A percentile compares a stretch with the other conserved stretches of the same genome.
phyloP scores from a whole-genome alignment of 2,888 invertebrate genomes.

The Dasysyrphus albostriatus region DNA sequence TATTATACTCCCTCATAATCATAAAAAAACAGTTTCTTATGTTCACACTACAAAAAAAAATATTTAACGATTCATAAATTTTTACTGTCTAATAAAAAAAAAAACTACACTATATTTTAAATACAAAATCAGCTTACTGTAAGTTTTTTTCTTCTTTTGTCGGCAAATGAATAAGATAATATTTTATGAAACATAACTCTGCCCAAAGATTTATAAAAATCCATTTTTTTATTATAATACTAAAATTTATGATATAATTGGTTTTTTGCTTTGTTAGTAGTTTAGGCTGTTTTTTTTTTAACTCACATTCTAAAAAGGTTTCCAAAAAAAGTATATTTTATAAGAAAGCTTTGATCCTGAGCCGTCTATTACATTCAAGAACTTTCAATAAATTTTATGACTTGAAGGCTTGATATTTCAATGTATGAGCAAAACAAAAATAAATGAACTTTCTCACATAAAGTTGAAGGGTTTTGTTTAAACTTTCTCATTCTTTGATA shows the following conservation, averaged over 20 bases:
- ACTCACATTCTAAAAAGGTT: background rate
- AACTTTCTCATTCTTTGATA: no score
- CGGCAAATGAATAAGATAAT: constrained; percentile 6
- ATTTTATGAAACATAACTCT: constrained; percentile 4
- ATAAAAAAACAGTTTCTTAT: background rate
- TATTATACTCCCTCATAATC: background rate
- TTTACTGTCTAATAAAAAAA: constrained; percentile 22
- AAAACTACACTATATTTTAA: background rate
- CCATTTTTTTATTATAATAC: constrained; percentile 1
- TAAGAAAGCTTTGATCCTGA: background rate
- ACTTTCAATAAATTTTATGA: no score
- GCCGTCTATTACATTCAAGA: no score
- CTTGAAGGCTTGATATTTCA: no score
- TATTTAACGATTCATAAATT: constrained; percentile 54
- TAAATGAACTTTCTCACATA: no score
- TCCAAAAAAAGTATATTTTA: background rate
- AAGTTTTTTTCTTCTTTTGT: background rate
- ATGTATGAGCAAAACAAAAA: no score
- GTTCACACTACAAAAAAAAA: constrained; percentile 31
- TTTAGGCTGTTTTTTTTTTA: no score
- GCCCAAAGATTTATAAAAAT: background rate
- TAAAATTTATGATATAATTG: background rate
- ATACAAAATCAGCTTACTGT: constrained; percentile 8
- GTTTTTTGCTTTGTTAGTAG: background rate
- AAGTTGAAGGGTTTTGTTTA: no score